phyloP scores from a whole-genome alignment of 2,888 invertebrate species.

The Calameuta filiformis region DNA sequence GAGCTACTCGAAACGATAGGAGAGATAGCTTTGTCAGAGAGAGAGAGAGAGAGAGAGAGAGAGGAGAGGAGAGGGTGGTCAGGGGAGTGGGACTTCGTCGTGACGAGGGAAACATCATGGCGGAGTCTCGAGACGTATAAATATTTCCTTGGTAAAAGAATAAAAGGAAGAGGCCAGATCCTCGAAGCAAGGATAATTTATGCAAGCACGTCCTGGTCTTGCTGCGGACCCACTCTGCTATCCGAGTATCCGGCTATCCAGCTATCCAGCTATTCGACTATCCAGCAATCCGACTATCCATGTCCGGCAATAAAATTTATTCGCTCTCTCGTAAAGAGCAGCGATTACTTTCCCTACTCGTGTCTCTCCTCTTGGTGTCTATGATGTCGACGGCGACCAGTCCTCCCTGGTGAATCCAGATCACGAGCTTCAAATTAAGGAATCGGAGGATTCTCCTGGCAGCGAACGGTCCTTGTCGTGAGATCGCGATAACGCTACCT shows the following conservation, averaged over 20 bases:
- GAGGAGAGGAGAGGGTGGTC: constrained; percentile 1
- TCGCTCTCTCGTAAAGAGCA: not conserved
- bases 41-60: not conserved
- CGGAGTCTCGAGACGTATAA: constrained; percentile 9
- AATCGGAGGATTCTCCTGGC: not conserved
- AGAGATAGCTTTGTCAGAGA: not conserved
- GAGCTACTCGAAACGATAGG: not conserved
- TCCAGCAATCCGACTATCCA: not conserved
- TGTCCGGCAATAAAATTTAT: constrained; percentile 3
- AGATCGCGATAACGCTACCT: not conserved
- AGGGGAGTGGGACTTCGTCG: constrained; percentile 12
- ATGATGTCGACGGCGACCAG: not conserved
- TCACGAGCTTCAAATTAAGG: not conserved
- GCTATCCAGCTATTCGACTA: not conserved
- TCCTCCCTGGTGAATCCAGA: not conserved
- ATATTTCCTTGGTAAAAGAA: constrained; percentile 8
- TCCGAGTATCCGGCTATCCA: too few species aligned
- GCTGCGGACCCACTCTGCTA: not conserved
- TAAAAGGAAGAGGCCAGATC: constrained; percentile 4
- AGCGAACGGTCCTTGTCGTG: not conserved
- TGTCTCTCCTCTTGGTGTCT: not conserved
- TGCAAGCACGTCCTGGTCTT: constrained; percentile 10
- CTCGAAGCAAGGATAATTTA: constrained; percentile 20
- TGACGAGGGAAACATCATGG: not conserved
- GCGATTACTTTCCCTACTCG: not conserved